Evolutionary conservation across 2,888 invertebrate species (phyloP), one percentile per base, ranked within the genome.

Genomic region (Acanthosepion lycidas): DNA sequence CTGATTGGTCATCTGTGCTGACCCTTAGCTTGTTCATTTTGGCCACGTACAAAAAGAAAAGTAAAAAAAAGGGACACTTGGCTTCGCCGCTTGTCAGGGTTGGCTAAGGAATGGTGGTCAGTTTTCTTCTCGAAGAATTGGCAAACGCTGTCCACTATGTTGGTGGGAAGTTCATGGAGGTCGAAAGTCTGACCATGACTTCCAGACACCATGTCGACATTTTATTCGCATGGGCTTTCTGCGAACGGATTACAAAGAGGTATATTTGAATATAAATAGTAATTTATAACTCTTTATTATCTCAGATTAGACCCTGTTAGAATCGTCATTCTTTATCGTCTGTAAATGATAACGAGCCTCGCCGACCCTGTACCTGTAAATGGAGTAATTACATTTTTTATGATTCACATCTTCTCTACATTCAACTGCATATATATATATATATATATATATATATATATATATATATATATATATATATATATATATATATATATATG

Each of bases 161-260:
- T 78, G 78, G 78, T 5, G 33, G 2, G 33, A 78, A n/a, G 78
- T n/a, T 78, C n/a, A 78, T 12, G 12, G 15, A n/a, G 78, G n/a
- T 78, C 15, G 15, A 78, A 78, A n/a, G 12, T 15, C 78, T 78
- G 78, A 78, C 78, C 78, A 78, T n/a, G 78, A 78, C 78, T n/a
- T 78, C 78, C n/a, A 78, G 78, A 78, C 78, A 33, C 78, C 78
- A n/a, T 78, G 78, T 78, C 78, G 33, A 78, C 78, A n/a, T 78
- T n/a, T 78, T 78, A 78, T 78, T 78, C 78, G n/a, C 15, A 33
- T 78, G 15, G 78, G 78, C n/a, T 78, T 78, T 33, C 15, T 15
- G 78, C 33, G 78, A 18, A 78, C n/a, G n/a, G 33, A n/a, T 33
- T 33, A 18, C 15, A 6, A n/a, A 78, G 33, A 33, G 12, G n/a